Conservation (phyloP, 1,140 invertebrate genomes). For the Acromyrmex heyeri region DNA sequence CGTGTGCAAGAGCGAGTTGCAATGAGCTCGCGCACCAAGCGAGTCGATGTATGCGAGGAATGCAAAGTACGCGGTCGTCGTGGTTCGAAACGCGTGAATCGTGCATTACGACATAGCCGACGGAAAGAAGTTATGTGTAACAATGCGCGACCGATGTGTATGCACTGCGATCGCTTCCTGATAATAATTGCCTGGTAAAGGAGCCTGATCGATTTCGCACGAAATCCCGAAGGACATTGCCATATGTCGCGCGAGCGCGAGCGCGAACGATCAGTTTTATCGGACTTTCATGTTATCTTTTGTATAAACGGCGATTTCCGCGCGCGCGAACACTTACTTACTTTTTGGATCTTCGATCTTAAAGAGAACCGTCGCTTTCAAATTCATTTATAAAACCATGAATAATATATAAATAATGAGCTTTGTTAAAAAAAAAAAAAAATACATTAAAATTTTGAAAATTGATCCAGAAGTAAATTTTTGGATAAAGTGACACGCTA, state of each 20-base stretch:
- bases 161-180: conserved; percentile 69
- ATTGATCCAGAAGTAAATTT: background rate
- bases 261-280: background rate
- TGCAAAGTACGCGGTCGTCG: conserved; percentile 69
- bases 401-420: conserved; percentile 2
- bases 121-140: conserved; percentile 75
- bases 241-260: background rate
- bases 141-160: conserved; percentile 60
- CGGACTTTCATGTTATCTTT: too few species aligned
- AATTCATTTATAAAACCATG: background rate
- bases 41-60: conserved; percentile 64
- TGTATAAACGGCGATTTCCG: background rate
- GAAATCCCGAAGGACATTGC: background rate
- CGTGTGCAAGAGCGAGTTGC: conserved; percentile 27
- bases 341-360: background rate
- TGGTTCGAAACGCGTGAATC: conserved; percentile 66
- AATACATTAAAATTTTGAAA: background rate
- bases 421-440: background rate
- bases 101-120: conserved; percentile 66
- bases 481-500: background rate
- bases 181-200: conserved; percentile 17
- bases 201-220: conserved; percentile 18
- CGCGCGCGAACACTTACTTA: background rate
- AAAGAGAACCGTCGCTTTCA: background rate
- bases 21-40: conserved; percentile 42